Base-by-base conservation (phyloP, 2,888 invertebrate genomes). In the Notocelia uddmanniana region DNA sequence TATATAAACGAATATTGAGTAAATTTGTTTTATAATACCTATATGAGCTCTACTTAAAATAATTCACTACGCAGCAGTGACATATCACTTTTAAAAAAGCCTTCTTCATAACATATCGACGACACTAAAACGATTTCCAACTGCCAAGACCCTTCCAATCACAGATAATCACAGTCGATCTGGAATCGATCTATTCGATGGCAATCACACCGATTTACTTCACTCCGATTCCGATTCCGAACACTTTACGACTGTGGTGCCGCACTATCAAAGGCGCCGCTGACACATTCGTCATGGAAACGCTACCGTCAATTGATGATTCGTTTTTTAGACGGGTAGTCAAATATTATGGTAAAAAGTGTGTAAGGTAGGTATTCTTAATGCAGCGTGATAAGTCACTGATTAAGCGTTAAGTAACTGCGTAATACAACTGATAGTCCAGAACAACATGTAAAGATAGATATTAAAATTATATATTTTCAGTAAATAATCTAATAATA, bases 151-250 rank as follows among this genome's bases (percentile, higher is more conserved):
- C 67, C 68, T 60, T 76, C 55, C 68, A 73, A 71, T 67, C 71
- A 74, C 79, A 83, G 83, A 86, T 83, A 85, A 82, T 86, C 83
- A 84, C 79, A 80, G 66, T 71, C 80, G 79, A 83, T 85, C 83
- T 87, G 84, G 87, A 88, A 89, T 89, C 87, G 88, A 90, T 87
- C 83, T 79, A 81, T 77, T 76, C 76, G 78, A 80, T 79, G 77
- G 85, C 87, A 85, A 88, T 89, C 83, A 83, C 81, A 85, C 84
- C 86, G 88, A 86, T 86, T 87, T 83, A 84, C 82, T 82, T 83
- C 84, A 86, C 86, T 88, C 85, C 87, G 89, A 87, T 88, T 86
- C 85, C 80, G 85, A 88, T 86, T 85, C 81, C 81, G 82, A 70
- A 70, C 64, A 70, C 81, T 84, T 81, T 79, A 77, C 86, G 83